Percentiles rank a stretch among this genome's conserved stretches.
These are phyloP conservation scores for Phrynosoma platyrhinos DNA, from an alignment of 2,113 vertebrate genomes.

Conservation along the genomic window DNA sequence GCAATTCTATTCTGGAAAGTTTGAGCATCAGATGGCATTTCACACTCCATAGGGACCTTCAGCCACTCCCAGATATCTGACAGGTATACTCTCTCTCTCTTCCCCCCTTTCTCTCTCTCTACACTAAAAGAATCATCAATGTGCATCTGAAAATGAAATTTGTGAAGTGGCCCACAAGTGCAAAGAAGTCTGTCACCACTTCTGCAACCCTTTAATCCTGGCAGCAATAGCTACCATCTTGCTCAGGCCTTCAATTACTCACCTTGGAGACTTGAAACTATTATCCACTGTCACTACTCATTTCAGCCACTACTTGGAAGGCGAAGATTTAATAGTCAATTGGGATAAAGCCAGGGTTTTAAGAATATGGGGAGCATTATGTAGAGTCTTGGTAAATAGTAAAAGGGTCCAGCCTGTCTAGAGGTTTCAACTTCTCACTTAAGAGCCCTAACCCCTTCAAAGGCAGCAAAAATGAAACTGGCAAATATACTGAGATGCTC, in stretches of 20 bases:
- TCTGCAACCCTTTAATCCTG: background rate
- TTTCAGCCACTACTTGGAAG: background rate
- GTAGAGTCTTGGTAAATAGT: no score
- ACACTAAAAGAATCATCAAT: background rate
- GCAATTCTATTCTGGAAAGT: background rate
- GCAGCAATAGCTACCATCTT: background rate
- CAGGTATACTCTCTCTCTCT: background rate
- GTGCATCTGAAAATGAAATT: background rate
- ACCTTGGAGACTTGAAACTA: background rate
- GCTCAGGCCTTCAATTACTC: background rate
- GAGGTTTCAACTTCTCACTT: background rate
- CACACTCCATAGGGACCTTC: no score
- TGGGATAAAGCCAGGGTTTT: background rate
- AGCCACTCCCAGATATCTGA: background rate
- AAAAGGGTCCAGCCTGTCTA: background rate
- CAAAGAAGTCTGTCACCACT: no score
- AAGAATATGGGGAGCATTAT: background rate
- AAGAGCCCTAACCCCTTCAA: background rate
- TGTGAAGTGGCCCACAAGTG: background rate
- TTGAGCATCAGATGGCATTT: background rate
- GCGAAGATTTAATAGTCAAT: background rate
- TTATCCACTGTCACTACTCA: background rate
- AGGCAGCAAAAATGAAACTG: background rate
- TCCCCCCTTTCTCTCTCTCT: no score
- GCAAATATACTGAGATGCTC: background rate